Base-by-base conservation (phyloP, 2,113 vertebrate species). In the Cheirogaleus medius region DNA sequence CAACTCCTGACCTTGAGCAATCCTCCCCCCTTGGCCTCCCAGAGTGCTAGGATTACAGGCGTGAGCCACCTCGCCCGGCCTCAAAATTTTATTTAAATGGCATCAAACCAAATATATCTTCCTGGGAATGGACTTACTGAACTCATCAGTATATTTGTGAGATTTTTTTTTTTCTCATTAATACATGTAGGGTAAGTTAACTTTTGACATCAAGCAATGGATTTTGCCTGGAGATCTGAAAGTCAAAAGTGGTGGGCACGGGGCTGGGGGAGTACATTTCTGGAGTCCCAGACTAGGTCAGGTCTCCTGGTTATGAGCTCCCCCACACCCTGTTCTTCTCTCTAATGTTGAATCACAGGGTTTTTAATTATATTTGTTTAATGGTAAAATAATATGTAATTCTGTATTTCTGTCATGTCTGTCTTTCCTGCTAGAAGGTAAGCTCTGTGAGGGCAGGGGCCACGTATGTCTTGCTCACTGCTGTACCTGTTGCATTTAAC, bases 311-410 rank as follows among this genome's bases (percentile, higher is more conserved):
- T 64, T 73, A n/a, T 1, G 47, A 77, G 32, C 18, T 91, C 54
- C 86, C 13, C 49, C 64, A 49, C 8, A 58, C 15, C 6, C 63
- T 90, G 27, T 68, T 76, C 32, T 87, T 92, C 60, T 90, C 86
- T 42, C 1, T 87, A 29, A 71, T 64, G 25, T 63, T 93, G 81
- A 42, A 71, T 91, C n/a, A 49, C 0, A 20, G 34, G 64, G 52
- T 29, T 77, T 80, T 91, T 64, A 52, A 47, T 94, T 84, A 58
- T 49, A 87, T 91, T 85, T 93, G 29, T 71, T 90, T 78, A 89
- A 63, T 37, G n/a, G 52, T 63, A 68, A 66, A 91, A 47, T 66
- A 37, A 29, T 49, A 63, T 29, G 54, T 47, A n/a, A 85, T 58
- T 77, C 8, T 69, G 47, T 58, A n/a, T 78, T 90, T 86, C 17